These are phyloP conservation scores for Spea hammondii DNA, from an alignment of 2,797 vertebrate species.

Conservation along the genomic window DNA sequence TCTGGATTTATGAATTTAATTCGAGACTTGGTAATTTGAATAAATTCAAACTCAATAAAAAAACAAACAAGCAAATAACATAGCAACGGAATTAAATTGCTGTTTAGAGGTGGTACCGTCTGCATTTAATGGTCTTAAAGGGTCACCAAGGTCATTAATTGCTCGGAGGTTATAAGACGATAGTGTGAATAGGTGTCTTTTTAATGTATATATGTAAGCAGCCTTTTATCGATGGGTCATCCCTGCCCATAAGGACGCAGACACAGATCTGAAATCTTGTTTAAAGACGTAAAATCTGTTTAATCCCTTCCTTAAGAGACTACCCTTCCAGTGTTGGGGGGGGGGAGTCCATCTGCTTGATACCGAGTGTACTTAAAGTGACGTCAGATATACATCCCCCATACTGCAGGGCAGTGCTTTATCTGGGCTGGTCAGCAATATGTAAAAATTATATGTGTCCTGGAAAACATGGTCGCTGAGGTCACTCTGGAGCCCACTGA, in stretches of 20 bases:
- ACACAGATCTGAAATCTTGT: slow-evolving; percentile 64
- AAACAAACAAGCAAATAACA: too few relatives aligned
- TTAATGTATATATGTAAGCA: slow-evolving; percentile 30
- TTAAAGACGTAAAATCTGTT: slow-evolving; percentile 68
- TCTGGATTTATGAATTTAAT: too few relatives aligned
- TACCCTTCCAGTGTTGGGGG: slow-evolving; percentile 68
- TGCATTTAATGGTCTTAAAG: slow-evolving; percentile 32
- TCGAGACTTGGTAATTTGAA: too few relatives aligned
- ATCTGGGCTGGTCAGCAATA: too few relatives aligned
- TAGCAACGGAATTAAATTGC: neutral
- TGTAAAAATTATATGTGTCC: too few relatives aligned
- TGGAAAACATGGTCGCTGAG: neutral
- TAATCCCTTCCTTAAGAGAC: slow-evolving; percentile 74
- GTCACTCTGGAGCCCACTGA: neutral
- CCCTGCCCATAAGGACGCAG: slow-evolving; percentile 38
- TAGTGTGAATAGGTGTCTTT: slow-evolving; percentile 31
- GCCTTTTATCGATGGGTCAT: slow-evolving; percentile 54
- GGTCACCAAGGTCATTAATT: slow-evolving; percentile 19
- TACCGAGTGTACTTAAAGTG: slow-evolving; percentile 67
- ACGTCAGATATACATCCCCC: neutral
- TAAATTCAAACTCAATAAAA: too few relatives aligned
- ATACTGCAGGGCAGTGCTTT: too few relatives aligned
- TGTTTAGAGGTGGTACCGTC: neutral
- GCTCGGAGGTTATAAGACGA: slow-evolving; percentile 25
- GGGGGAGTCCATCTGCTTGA: slow-evolving; percentile 75